A percentile compares a stretch with the other conserved stretches of the same genome.
Conservation (phyloP, 2,113 vertebrate species). For the Ptychochromis oligacanthus region DNA sequence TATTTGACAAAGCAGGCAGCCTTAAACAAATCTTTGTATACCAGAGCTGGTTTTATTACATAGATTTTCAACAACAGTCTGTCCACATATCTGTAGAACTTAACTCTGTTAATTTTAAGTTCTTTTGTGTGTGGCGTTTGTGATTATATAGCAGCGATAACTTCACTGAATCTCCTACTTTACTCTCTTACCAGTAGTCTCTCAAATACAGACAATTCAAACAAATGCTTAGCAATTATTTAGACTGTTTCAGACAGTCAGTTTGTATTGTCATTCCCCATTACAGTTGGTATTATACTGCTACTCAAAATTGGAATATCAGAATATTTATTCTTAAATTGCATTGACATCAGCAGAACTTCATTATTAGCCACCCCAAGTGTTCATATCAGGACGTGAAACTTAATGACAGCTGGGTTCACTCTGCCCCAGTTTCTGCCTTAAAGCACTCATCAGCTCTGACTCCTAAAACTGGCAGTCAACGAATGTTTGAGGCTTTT, state of each 20-base stretch:
- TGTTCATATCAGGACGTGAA: conserved; percentile 7
- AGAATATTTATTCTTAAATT: not conserved
- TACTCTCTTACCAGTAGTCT: not conserved
- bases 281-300: not conserved
- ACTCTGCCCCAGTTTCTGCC: conserved; percentile 32
- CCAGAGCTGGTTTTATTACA: not conserved
- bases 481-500: not conserved
- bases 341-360: not conserved
- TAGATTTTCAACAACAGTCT: not conserved
- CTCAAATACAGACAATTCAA: not conserved
- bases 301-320: not conserved
- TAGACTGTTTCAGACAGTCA: not conserved
- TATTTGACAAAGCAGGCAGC: not conserved
- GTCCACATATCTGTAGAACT: not conserved
- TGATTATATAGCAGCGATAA: not conserved
- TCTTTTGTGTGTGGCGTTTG: not conserved
- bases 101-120: not conserved
- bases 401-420: conserved; percentile 26
- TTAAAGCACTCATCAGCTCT: conserved; percentile 1
- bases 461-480: not conserved
- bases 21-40: not conserved
- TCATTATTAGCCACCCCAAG: not conserved
- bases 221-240: not conserved
- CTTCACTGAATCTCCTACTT: not conserved
- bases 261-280: not conserved